Evolutionary conservation across 2,888 invertebrate species (phyloP).

Genomic region (Silvanus unidentatus): DNA sequence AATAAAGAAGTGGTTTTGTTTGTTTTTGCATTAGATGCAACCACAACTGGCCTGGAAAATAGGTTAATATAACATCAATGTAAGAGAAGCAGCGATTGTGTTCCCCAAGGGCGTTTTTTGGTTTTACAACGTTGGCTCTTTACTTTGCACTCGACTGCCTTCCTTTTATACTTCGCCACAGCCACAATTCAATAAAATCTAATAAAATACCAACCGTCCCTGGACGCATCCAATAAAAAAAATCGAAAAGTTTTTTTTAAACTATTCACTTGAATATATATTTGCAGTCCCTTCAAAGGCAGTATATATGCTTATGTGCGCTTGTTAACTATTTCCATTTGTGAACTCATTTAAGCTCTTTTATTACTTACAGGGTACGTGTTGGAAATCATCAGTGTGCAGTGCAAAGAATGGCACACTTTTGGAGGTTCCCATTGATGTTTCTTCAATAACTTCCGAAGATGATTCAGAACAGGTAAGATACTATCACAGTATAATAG

Average conservation of each 20-base stretch:
- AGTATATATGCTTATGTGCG: no score
- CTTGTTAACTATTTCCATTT: no score
- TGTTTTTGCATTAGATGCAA: no score
- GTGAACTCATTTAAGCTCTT: no score
- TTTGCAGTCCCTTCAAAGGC: no score
- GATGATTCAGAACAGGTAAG: slow-evolving; percentile 36
- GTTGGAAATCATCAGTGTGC: slow-evolving; percentile 27
- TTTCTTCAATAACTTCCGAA: slow-evolving; percentile 20
- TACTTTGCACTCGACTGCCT: slow-evolving; percentile 1
- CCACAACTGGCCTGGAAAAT: background rate
- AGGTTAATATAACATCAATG: background rate
- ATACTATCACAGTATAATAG: slow-evolving; percentile 10
- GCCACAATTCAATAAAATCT: slow-evolving; percentile 3
- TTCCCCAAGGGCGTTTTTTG: slow-evolving; percentile 1
- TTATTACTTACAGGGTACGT: slow-evolving; percentile 32
- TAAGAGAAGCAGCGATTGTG: background rate
- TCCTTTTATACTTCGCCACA: background rate
- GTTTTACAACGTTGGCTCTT: background rate
- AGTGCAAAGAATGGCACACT: slow-evolving; percentile 30
- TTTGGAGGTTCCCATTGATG: slow-evolving; percentile 22
- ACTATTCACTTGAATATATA: no score
- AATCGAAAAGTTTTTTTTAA: no score
- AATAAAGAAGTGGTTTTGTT: no score
- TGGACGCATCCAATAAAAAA: background rate
- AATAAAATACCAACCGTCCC: slow-evolving; percentile 3